Evolutionary conservation across 2,113 vertebrate genomes (phyloP).

Genomic region (Forbesichthys papilliferus): DNA sequence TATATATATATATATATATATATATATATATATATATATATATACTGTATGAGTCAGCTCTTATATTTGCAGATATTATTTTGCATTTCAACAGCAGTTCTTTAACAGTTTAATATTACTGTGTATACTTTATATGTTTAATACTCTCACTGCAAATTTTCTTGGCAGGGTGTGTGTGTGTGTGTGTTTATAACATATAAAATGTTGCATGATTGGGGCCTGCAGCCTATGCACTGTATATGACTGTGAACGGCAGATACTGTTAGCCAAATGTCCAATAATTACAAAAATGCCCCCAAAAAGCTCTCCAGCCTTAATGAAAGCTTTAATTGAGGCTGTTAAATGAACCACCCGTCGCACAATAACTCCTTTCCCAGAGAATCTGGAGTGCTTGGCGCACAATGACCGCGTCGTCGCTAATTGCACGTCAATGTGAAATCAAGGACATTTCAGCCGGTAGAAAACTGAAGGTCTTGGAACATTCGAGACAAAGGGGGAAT

Average conservation of each 20-base stretch:
- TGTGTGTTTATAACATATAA: too few species aligned
- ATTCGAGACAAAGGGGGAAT: background rate
- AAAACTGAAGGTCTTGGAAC: slow-evolving; percentile 36
- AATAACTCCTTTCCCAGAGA: slow-evolving; percentile 73
- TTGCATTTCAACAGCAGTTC: too few species aligned
- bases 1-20: too few species aligned
- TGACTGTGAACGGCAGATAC: background rate
- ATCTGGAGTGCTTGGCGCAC: slow-evolving; percentile 83
- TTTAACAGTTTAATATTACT: too few species aligned
- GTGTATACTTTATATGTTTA: too few species aligned
- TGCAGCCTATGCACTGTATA: too few species aligned
- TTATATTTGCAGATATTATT: too few species aligned
- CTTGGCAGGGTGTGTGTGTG: too few species aligned
- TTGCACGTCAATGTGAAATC: slow-evolving; percentile 88
- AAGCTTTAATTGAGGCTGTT: slow-evolving; percentile 52
- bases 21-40: too few species aligned
- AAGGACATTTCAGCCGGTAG: slow-evolving; percentile 81
- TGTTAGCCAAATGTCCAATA: slow-evolving; percentile 19
- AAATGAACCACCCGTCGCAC: slow-evolving; percentile 64
- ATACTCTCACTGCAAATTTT: too few species aligned
- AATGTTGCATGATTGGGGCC: too few species aligned
- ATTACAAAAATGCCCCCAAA: slow-evolving; percentile 37
- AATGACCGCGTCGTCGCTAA: slow-evolving; percentile 87
- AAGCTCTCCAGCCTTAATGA: slow-evolving; percentile 36
- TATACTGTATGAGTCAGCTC: too few species aligned